Evolutionary conservation across 30 jellyfish, hydroid and myxozoan species (phyloP).

Genomic region (Turritopsis rubra): DNA sequence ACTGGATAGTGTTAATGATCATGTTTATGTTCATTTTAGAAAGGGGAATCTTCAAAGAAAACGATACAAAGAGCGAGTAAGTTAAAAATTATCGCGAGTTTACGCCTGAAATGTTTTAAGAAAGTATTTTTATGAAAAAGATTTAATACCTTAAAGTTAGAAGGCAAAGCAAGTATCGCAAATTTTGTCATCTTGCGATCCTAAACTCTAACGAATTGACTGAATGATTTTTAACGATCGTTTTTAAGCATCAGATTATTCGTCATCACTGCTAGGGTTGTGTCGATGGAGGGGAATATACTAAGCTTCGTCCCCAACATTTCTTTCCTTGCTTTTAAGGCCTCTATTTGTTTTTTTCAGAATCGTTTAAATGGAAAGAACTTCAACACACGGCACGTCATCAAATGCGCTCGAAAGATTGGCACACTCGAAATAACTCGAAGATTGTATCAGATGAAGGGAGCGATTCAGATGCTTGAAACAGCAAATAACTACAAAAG

Average conservation of each 20-base stretch:
- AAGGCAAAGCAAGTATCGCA: no score
- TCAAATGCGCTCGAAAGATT: conserved; percentile 3
- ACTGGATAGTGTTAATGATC: no score
- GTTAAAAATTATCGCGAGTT: background rate
- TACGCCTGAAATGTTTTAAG: no score
- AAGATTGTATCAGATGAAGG: background rate
- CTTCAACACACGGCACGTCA: conserved; percentile 18
- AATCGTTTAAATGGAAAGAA: conserved; percentile 33
- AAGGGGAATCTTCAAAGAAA: background rate
- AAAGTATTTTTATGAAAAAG: no score
- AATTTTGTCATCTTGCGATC: no score
- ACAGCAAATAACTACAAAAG: background rate
- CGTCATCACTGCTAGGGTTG: no score
- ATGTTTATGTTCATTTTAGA: background rate
- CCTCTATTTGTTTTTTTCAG: background rate
- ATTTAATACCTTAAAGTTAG: no score
- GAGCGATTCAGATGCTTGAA: conserved; percentile 20
- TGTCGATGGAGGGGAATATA: no score
- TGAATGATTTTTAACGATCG: no score
- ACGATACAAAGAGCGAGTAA: background rate
- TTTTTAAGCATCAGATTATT: no score
- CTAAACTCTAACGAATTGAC: no score
- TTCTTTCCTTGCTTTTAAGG: background rate
- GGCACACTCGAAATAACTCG: background rate
- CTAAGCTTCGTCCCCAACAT: no score